Base-by-base conservation (phyloP, 2,888 invertebrate species). In the Campoplex nolae region DNA sequence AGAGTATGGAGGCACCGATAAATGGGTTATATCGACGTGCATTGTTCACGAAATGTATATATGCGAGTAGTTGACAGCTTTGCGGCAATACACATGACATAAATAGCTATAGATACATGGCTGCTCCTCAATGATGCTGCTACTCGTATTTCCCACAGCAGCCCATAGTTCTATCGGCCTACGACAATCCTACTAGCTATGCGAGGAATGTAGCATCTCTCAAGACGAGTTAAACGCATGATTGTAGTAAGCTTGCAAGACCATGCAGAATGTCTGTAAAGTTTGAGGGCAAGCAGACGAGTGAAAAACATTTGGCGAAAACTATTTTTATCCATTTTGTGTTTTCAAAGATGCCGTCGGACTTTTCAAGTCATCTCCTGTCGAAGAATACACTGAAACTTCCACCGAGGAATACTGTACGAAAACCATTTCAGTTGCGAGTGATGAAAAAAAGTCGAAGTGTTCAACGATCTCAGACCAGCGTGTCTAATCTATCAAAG, bases 1-100 rank as follows among this genome's bases (percentile, higher is more conserved):
- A 54, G 48, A 2, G 62, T 45, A 62, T 13, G 62, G 51, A 77
- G 42, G 35, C 67, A 35, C 62, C 82, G 84, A 87, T 83, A 88
- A 83, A 86, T 73, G 75, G 48, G 79, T 80, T 68, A 82, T 68
- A 84, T 88, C 87, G 87, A 88, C 84, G 85, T 84, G 82, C 88
- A 88, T 88, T 88, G 88, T 87, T 88, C 82, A 74, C 45, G 58
- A 42, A 87, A 85, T 79, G 84, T 54, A 75, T 51, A 85, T 11
- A 71, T 28, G 65, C 56, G 28, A 68, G 32, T 56, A 28, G 71
- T 67, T 67, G 76, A 85, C 81, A 73, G 85, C 73, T 77, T 65
- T 56, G 54, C 80, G 70, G 51, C 45, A 67, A 45, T 13, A 45
- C 45, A 45, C 11, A 45, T 45, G 11, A 45, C 45, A 45, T 45